Percentiles rank a stretch among this genome's conserved stretches.
Evolutionary conservation across 92 coral and sea anemone genomes (phyloP).

Genomic region (Zoanthus sansibaricus): DNA sequence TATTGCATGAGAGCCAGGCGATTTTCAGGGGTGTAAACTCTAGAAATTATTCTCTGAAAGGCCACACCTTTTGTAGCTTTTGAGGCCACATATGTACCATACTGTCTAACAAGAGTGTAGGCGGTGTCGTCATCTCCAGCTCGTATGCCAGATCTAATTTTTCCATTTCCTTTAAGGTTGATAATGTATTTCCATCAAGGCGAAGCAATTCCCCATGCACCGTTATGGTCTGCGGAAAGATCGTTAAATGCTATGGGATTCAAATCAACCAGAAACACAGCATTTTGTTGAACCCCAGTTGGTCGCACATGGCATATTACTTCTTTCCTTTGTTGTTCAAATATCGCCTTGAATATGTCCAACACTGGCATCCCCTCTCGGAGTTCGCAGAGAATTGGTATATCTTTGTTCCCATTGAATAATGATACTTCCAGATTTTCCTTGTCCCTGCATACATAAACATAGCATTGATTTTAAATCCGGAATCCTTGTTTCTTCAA

Average conservation of each 20-base stretch:
- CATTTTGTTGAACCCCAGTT: constrained; percentile 52
- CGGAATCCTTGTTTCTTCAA: constrained; percentile 7
- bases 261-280: constrained; percentile 37
- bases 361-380: constrained; percentile 23
- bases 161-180: constrained; percentile 32
- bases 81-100: constrained; percentile 32
- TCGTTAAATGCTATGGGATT: constrained; percentile 19
- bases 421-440: not conserved
- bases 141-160: constrained; percentile 9
- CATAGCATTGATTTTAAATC: constrained; percentile 6
- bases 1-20: constrained; percentile 45
- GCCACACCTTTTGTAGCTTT: constrained; percentile 42
- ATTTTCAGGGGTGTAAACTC: constrained; percentile 28
- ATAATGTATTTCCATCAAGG: constrained; percentile 45
- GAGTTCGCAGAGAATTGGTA: constrained; percentile 28
- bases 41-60: constrained; percentile 53
- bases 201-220: constrained; percentile 44
- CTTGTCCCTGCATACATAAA: constrained; percentile 8
- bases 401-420: constrained; percentile 31
- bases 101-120: constrained; percentile 44
- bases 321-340: constrained; percentile 14
- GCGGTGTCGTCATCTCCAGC: not conserved
- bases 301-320: constrained; percentile 35
- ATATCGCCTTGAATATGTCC: constrained; percentile 40
- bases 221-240: constrained; percentile 47